A percentile compares a stretch with the other conserved stretches of the same genome.
These are phyloP conservation scores for Kryptolebias ocellatus DNA, from an alignment of 2,797 vertebrate species.

Conservation along the genomic window DNA sequence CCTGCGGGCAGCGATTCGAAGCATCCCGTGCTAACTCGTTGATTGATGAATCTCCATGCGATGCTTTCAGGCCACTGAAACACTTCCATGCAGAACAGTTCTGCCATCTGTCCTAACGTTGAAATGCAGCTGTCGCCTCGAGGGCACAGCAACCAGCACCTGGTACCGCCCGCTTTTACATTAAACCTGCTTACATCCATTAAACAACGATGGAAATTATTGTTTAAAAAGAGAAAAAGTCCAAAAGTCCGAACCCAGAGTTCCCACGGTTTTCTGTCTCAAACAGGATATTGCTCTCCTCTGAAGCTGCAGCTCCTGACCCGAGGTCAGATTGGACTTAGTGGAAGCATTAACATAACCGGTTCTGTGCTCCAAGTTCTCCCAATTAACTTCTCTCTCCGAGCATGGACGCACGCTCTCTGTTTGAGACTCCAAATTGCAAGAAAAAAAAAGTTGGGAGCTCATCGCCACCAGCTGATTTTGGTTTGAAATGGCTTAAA, in stretches of 20 bases:
- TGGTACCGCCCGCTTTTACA: conserved; percentile 43
- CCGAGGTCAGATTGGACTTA: conserved; percentile 5
- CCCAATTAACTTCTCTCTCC: background rate
- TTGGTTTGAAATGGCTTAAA: no score
- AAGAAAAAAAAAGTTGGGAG: no score
- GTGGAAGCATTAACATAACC: conserved; percentile 10
- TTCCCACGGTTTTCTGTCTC: conserved; percentile 16
- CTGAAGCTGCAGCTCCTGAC: conserved; percentile 3
- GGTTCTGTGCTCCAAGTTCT: background rate
- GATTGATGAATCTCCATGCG: conserved; percentile 35
- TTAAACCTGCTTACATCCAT: conserved; percentile 21
- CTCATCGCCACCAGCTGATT: no score
- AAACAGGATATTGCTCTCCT: conserved; percentile 38
- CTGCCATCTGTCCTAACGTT: conserved; percentile 35
- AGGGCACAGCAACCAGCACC: conserved; percentile 44
- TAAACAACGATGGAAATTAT: background rate
- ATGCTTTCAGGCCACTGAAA: conserved; percentile 6
- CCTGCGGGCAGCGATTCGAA: conserved; percentile 15
- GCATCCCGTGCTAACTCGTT: conserved; percentile 18
- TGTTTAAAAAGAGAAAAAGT: background rate
- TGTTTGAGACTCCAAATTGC: no score
- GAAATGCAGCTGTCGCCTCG: conserved; percentile 55
- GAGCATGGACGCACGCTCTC: background rate
- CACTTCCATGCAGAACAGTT: conserved; percentile 3
- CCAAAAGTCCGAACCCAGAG: conserved; percentile 7